A percentile compares a stretch with the other conserved stretches of the same genome.
Conservation (phyloP, 2,113 vertebrate genomes). For the Atractosteus spatula region DNA sequence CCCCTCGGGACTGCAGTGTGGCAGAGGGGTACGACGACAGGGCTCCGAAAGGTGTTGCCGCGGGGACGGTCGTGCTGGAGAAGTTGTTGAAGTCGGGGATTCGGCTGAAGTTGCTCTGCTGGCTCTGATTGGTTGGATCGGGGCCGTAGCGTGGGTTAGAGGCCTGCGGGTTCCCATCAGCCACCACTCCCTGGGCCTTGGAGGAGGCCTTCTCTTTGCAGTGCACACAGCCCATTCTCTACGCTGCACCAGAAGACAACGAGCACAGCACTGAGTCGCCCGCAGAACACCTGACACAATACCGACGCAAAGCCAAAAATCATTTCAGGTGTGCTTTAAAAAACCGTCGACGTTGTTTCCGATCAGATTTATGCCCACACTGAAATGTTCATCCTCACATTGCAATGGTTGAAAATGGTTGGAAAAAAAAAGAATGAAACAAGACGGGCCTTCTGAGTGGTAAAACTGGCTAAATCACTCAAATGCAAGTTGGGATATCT, state of each 20-base stretch:
- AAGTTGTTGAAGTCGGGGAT: slow-evolving; percentile 74
- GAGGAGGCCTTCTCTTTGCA: slow-evolving; percentile 76
- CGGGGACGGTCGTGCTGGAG: slow-evolving; percentile 47
- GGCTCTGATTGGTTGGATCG: slow-evolving; percentile 65
- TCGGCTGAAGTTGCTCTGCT: slow-evolving; percentile 18
- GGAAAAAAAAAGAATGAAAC: too few relatives aligned
- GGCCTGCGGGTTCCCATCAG: slow-evolving; percentile 17
- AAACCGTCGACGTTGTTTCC: too few relatives aligned
- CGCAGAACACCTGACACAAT: slow-evolving; percentile 12
- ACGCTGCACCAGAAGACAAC: not conserved
- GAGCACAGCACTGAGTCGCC: slow-evolving; percentile 49
- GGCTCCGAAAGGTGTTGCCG: slow-evolving; percentile 46
- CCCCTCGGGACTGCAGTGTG: slow-evolving; percentile 37
- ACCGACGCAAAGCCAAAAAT: too few relatives aligned
- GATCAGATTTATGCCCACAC: too few relatives aligned
- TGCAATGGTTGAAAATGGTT: too few relatives aligned
- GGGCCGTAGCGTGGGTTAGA: slow-evolving; percentile 65
- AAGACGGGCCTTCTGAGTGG: too few relatives aligned
- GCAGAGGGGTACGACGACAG: slow-evolving; percentile 41
- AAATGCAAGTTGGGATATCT: too few relatives aligned
- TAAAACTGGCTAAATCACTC: too few relatives aligned
- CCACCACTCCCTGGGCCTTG: slow-evolving; percentile 48
- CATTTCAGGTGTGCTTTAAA: too few relatives aligned
- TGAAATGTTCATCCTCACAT: too few relatives aligned
- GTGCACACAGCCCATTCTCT: slow-evolving; percentile 82